A percentile compares a stretch with the other conserved stretches of the same genome.
Evolutionary conservation across 2,888 invertebrate species (phyloP).

Genomic region (Automeris io): DNA sequence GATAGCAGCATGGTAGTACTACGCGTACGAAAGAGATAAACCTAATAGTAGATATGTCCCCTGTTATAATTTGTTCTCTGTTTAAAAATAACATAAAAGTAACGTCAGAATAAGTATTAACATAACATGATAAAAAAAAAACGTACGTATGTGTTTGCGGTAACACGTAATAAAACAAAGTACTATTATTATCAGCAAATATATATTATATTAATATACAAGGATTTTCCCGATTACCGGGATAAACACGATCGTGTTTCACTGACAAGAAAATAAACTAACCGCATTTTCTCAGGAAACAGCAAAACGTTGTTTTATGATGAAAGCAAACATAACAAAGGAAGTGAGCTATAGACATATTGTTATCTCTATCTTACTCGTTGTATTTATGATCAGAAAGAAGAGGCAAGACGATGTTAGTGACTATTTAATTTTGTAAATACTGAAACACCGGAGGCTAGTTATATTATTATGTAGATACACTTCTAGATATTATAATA

Average conservation of each 20-base stretch:
- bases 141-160: too few relatives aligned
- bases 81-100: too few relatives aligned
- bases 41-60: too few relatives aligned
- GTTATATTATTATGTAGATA: too few relatives aligned
- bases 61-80: too few relatives aligned
- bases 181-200: background rate
- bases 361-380: constrained; percentile 55
- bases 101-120: too few relatives aligned
- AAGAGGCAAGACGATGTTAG: constrained; percentile 24
- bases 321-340: constrained; percentile 48
- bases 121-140: too few relatives aligned
- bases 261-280: constrained; percentile 25
- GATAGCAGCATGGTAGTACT: too few relatives aligned
- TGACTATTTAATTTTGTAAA: too few relatives aligned
- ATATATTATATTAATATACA: background rate
- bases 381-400: constrained; percentile 43
- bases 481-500: constrained; percentile 13
- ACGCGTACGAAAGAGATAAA: too few relatives aligned
- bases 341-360: constrained; percentile 56
- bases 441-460: constrained; percentile 16
- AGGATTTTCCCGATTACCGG: background rate
- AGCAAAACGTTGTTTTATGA: constrained; percentile 42
- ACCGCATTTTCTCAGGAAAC: constrained; percentile 15
- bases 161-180: background rate
- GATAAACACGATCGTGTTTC: constrained; percentile 13